Evolutionary conservation across 2,888 invertebrate genomes (phyloP), one percentile per base, ranked within the genome.

Genomic region (Dicyrtomina minuta): DNA sequence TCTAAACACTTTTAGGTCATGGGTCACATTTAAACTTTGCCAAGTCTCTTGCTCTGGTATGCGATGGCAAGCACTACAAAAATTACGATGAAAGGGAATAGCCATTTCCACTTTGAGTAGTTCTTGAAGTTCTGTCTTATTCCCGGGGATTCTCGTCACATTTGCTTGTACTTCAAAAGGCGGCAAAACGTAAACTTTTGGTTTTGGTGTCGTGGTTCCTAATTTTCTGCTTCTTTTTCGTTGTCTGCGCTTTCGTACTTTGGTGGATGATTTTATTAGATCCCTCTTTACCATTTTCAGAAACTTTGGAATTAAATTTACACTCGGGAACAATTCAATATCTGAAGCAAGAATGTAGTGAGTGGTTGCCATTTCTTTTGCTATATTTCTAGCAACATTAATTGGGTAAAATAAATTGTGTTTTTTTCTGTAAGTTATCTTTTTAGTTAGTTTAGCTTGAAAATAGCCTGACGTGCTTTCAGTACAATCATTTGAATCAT

Each of bases 101-200:
- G 93, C 93, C 44, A 89, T 87, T 70, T 90, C 89, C 51, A 87
- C 86, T 71, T 86, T 85, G 78, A 94, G 82, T 88, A 93, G 90
- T 2, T 74, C 60, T 5, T 84, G 83, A 80, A 87, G 84, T 79
- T 89, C 87, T 10, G 88, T 88, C 82, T 93, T 93, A 74, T 88
- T 89, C 76, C 86, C 86, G 78, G 91, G 91, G 93, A 90, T 77
- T 33, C n/a, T n/a, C n/a, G n/a, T n/a, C n/a, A n/a, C n/a, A n/a
- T n/a, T n/a, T n/a, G n/a, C n/a, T 80, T 88, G 89, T 71, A 95
- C 90, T 84, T 95, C 95, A 81, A 95, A 96, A 79, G 95, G 89
- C 78, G 92, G 90, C 72, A 95, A 84, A 1, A 93, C 92, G 82
- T 90, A 95, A 70, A 95, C 93, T 83, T 90, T 88, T 15, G 81